Evolutionary conservation across 2,888 invertebrate species (phyloP).

Genomic region (Nomada ruficornis): DNA sequence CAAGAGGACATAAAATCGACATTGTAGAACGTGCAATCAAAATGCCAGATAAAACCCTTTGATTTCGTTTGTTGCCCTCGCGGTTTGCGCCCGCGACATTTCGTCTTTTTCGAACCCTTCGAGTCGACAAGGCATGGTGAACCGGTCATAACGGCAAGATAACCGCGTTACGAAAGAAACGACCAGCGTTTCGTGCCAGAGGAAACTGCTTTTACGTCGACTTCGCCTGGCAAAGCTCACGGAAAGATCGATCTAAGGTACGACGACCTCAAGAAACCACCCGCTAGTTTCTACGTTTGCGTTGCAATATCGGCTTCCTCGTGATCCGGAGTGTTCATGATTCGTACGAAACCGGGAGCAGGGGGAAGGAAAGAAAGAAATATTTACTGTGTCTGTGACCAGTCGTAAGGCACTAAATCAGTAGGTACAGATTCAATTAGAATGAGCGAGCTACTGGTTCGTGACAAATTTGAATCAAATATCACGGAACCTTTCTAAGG

Average conservation of each 20-base stretch:
- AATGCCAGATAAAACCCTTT: neutral
- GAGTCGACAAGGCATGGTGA: neutral
- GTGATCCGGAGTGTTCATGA: neutral
- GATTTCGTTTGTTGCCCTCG: neutral
- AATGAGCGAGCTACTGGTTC: neutral
- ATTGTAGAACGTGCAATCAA: neutral
- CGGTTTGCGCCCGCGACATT: neutral
- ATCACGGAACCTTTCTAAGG: neutral
- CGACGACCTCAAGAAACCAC: slow-evolving; percentile 52
- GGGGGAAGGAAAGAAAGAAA: neutral
- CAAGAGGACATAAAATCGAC: neutral
- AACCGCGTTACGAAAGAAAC: slow-evolving; percentile 36
- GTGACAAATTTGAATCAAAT: neutral
- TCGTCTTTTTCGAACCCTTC: neutral
- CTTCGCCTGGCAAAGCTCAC: slow-evolving; percentile 26
- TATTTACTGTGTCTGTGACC: no score
- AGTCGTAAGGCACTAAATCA: neutral
- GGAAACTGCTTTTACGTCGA: slow-evolving; percentile 27
- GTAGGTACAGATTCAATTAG: no score
- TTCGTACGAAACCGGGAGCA: neutral
- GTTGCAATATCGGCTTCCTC: slow-evolving; percentile 30
- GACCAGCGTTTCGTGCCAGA: slow-evolving; percentile 32
- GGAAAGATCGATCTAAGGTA: slow-evolving; percentile 53
- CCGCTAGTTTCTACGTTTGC: slow-evolving; percentile 39
- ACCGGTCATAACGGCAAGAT: slow-evolving; percentile 5